Conservation (phyloP, 1,140 invertebrate species). For the Rhizoglyphus robini region DNA sequence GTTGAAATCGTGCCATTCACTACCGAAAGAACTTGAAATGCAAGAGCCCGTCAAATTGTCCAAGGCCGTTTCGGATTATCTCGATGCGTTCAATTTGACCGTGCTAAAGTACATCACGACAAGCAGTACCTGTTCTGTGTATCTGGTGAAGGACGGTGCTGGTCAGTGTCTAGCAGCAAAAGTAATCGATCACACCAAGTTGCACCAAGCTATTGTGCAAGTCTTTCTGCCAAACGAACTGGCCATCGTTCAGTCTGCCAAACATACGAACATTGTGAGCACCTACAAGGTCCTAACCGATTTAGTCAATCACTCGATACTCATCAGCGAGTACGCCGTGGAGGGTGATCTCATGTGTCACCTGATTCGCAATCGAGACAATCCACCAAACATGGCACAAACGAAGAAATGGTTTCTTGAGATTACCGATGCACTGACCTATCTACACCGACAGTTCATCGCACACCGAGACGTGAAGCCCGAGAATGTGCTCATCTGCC, state of each 20-base stretch:
- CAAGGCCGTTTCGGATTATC: not conserved
- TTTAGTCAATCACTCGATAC: not conserved
- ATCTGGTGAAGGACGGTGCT: not conserved
- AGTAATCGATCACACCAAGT: not conserved
- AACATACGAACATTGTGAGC: not conserved
- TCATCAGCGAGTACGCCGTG: not conserved
- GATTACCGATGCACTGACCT: not conserved
- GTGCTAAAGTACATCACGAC: not conserved
- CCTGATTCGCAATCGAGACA: not conserved
- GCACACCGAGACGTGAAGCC: conserved; percentile 11
- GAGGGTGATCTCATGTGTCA: conserved; percentile 1
- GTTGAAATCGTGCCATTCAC: not conserved
- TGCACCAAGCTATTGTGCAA: not conserved
- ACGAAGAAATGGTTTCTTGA: not conserved
- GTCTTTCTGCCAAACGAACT: conserved; percentile 5
- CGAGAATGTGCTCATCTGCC: conserved; percentile 20
- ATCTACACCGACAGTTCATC: not conserved
- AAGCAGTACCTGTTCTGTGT: not conserved
- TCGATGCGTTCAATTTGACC: not conserved
- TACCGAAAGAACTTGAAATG: not conserved
- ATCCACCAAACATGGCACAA: not conserved
- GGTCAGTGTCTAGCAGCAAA: not conserved
- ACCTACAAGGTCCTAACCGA: not conserved
- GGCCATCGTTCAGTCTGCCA: not conserved
- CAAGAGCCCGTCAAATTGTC: not conserved